Evolutionary conservation across 2,113 vertebrate species (phyloP).

Genomic region (Pavo muticus): DNA sequence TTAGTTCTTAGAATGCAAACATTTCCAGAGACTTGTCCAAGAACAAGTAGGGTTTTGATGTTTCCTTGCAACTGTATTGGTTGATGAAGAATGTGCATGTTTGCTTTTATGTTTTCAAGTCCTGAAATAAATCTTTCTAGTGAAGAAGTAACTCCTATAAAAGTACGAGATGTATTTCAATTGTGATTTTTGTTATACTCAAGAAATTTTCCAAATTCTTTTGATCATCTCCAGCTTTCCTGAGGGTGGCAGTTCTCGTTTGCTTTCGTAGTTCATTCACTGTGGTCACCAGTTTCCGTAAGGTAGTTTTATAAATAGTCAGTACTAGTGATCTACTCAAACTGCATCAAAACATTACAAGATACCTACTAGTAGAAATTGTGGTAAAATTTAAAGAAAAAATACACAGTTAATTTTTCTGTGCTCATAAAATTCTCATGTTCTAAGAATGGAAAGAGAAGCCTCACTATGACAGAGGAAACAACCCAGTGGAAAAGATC

Average conservation of each 20-base stretch:
- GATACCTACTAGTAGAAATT: background rate
- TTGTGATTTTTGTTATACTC: background rate
- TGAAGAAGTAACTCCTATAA: background rate
- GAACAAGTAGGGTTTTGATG: background rate
- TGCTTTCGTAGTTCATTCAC: background rate
- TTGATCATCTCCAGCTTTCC: background rate
- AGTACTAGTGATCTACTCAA: accelerated
- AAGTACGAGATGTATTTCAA: background rate
- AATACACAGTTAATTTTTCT: background rate
- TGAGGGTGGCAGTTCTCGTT: background rate
- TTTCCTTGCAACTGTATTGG: background rate
- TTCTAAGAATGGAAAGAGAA: background rate
- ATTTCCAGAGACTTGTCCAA: background rate
- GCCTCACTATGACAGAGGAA: background rate
- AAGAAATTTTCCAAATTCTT: background rate
- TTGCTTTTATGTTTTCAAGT: background rate
- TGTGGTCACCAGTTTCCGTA: background rate
- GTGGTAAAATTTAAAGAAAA: background rate
- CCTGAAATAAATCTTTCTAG: background rate
- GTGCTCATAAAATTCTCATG: background rate
- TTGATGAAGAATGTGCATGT: background rate
- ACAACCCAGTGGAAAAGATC: background rate
- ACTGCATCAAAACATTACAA: background rate
- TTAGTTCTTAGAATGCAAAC: background rate
- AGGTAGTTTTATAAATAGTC: background rate